Conservation (phyloP, 2,888 invertebrate species). For the Pollenia griseotomentosa region DNA sequence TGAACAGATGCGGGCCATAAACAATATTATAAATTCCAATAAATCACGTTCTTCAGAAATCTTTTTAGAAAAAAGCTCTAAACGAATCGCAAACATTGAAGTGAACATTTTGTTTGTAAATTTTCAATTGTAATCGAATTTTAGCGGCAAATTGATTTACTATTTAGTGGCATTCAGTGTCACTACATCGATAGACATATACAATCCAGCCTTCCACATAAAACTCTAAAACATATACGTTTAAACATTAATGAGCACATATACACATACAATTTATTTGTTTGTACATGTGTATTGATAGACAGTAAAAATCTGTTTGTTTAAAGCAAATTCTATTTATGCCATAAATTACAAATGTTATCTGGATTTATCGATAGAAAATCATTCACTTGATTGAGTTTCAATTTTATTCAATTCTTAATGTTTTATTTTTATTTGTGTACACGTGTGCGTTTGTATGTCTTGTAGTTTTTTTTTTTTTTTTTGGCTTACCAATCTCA, state of each 20-base stretch:
- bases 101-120: conserved; percentile 53
- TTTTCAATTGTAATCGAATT: conserved; percentile 71
- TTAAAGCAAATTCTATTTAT: conserved; percentile 70
- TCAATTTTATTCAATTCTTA: conserved; percentile 66
- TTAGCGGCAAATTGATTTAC: conserved; percentile 71
- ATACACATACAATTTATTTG: conserved; percentile 11
- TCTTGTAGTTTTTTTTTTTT: conserved; percentile 9
- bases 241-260: conserved; percentile 3
- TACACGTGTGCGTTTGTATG: neutral
- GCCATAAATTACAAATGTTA: conserved; percentile 75
- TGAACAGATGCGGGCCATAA: conserved; percentile 67
- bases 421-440: conserved; percentile 18
- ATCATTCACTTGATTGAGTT: conserved; percentile 75
- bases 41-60: conserved; percentile 63
- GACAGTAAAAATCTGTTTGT: conserved; percentile 67
- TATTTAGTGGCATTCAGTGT: conserved; percentile 71
- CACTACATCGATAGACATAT: conserved; percentile 60
- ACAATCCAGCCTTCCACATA: neutral
- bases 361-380: conserved; percentile 74
- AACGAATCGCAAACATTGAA: conserved; percentile 26
- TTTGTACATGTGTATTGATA: conserved; percentile 44
- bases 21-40: conserved; percentile 66
- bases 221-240: conserved; percentile 1
- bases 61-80: conserved; percentile 30
- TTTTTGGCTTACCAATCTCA: conserved; percentile 40